These are phyloP conservation scores for Siniperca obscura DNA, from an alignment of 2,797 vertebrate species.

Conservation along the genomic window DNA sequence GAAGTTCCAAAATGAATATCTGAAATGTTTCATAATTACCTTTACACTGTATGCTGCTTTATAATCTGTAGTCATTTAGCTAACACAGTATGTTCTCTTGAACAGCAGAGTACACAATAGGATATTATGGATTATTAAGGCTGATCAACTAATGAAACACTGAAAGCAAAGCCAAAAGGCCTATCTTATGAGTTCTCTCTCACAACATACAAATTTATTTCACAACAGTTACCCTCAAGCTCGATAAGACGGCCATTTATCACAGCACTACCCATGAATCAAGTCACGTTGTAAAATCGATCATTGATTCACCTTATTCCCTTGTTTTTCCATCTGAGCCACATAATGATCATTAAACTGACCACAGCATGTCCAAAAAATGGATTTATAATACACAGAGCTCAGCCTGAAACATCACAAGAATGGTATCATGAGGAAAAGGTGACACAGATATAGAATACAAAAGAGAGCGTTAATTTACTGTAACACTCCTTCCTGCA, in stretches of 20 bases:
- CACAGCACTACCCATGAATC: conserved; percentile 83
- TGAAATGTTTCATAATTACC: conserved; percentile 49
- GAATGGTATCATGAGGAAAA: conserved; percentile 66
- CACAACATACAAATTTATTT: conserved; percentile 71
- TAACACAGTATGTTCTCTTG: conserved; percentile 22
- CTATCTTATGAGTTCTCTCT: conserved; percentile 43
- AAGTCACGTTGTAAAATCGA: conserved; percentile 83
- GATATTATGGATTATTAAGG: conserved; percentile 42
- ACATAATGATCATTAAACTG: conserved; percentile 87
- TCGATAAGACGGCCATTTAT: conserved; percentile 82
- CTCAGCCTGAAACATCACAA: conserved; percentile 64
- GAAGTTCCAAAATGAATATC: conserved; percentile 48
- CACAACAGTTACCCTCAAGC: conserved; percentile 69
- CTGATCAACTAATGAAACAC: conserved; percentile 49
- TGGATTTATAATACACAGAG: conserved; percentile 80
- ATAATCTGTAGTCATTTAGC: conserved; percentile 46
- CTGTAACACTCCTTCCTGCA: conserved; percentile 44
- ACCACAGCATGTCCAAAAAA: conserved; percentile 82
- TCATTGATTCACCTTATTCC: conserved; percentile 85
- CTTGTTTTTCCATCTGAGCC: conserved; percentile 85
- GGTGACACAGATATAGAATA: conserved; percentile 60
- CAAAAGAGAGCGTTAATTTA: conserved; percentile 60
- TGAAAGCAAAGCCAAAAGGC: conserved; percentile 43
- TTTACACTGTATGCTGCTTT: conserved; percentile 29
- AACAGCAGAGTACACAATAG: conserved; percentile 22